These are phyloP conservation scores for Oreonectes daqikongensis DNA, from an alignment of 2,797 vertebrate genomes.

Conservation along the genomic window DNA sequence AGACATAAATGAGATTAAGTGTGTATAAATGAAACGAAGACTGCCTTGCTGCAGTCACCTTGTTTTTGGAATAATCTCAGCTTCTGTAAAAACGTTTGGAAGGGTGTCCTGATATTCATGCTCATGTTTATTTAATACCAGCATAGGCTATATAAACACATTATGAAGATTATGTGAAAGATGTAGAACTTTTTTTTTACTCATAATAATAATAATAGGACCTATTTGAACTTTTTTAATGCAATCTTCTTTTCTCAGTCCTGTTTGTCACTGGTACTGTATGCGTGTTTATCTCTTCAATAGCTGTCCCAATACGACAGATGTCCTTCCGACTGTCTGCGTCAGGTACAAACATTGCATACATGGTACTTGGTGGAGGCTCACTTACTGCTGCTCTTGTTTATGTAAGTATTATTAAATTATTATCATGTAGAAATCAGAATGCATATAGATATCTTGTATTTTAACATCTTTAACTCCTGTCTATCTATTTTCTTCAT, in stretches of 20 bases:
- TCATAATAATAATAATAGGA: too few species aligned
- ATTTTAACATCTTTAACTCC: background rate
- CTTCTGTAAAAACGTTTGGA: background rate
- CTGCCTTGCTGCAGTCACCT: slow-evolving; percentile 1
- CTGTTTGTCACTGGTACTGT: background rate
- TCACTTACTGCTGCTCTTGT: slow-evolving; percentile 74
- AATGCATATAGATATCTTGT: too few species aligned
- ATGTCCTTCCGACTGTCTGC: slow-evolving; percentile 73
- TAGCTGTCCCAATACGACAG: slow-evolving; percentile 66
- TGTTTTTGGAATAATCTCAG: background rate
- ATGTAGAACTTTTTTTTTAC: too few species aligned
- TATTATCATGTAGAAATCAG: too few species aligned
- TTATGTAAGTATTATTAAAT: slow-evolving; percentile 68
- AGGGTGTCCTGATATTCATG: background rate
- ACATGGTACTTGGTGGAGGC: slow-evolving; percentile 72
- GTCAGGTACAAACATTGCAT: slow-evolving; percentile 68
- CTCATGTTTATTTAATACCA: too few species aligned
- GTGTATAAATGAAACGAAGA: slow-evolving; percentile 68
- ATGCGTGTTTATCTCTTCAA: slow-evolving; percentile 20
- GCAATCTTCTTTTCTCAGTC: background rate
- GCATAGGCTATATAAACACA: too few species aligned
- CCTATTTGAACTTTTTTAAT: too few species aligned
- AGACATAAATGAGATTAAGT: slow-evolving; percentile 71
- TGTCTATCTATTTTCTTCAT: background rate
- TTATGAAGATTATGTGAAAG: too few species aligned